Evolutionary conservation across 1,140 invertebrate genomes (phyloP).

Genomic region (Triops longicaudatus): DNA sequence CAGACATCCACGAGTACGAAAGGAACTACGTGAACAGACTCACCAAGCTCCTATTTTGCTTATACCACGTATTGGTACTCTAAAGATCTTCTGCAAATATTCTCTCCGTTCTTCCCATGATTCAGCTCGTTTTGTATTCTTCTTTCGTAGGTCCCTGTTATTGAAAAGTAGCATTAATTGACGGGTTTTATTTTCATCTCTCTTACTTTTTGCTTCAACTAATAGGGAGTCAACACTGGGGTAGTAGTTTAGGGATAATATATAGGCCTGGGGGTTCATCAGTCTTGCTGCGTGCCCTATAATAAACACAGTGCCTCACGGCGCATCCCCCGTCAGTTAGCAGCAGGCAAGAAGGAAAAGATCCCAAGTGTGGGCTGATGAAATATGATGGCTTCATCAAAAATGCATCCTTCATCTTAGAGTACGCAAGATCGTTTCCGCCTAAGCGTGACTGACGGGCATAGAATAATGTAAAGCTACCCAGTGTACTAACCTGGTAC

Average conservation of each 20-base stretch:
- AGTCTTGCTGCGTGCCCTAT: not conserved
- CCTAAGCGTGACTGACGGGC: not conserved
- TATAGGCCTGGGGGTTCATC: not conserved
- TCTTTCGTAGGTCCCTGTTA: not conserved
- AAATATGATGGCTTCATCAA: slow-evolving; percentile 3
- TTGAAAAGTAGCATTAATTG: not conserved
- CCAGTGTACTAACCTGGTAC: no score
- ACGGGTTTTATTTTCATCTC: not conserved
- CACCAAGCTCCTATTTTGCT: slow-evolving; percentile 4
- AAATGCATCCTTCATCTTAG: not conserved
- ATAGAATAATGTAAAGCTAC: not conserved
- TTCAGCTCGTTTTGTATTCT: not conserved
- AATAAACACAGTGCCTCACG: not conserved
- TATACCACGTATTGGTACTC: not conserved
- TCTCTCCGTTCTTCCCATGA: not conserved
- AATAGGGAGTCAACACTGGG: not conserved
- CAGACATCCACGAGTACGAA: not conserved
- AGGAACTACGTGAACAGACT: not conserved
- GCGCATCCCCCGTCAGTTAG: not conserved
- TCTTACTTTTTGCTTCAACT: not conserved
- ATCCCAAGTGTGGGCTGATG: not conserved
- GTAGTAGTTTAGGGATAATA: not conserved
- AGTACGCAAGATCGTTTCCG: not conserved
- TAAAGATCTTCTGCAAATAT: not conserved
- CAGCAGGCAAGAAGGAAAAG: not conserved